Conservation (phyloP, 1,140 invertebrate species). For the Zaprionus inermis region DNA sequence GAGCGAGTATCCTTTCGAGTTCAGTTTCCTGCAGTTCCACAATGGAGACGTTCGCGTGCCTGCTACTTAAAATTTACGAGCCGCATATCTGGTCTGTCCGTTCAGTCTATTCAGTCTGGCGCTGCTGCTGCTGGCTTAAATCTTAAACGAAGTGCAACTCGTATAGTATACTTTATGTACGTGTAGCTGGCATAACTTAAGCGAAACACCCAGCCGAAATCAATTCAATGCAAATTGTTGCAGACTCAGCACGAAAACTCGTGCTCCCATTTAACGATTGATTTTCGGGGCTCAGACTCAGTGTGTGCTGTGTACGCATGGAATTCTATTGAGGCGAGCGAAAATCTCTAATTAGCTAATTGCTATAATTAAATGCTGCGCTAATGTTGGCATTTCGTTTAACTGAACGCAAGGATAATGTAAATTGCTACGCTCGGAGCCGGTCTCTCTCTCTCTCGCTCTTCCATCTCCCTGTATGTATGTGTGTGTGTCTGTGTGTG, state of each 20-base stretch:
- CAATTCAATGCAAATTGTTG: constrained; percentile 42
- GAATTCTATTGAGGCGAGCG: constrained; percentile 44
- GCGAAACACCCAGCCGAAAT: constrained; percentile 9
- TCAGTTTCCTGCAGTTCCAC: constrained; percentile 33
- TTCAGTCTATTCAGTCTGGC: not conserved
- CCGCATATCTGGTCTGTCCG: constrained; percentile 6
- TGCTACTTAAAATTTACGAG: constrained; percentile 46
- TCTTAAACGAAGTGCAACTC: constrained; percentile 30
- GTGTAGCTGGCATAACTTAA: constrained; percentile 30
- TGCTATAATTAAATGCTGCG: constrained; percentile 83
- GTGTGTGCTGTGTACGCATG: constrained; percentile 18
- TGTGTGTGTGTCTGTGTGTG: not conserved
- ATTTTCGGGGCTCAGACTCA: constrained; percentile 51
- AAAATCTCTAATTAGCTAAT: constrained; percentile 83
- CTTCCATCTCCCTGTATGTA: not conserved
- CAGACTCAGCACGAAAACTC: constrained; percentile 50
- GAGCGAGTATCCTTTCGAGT: constrained; percentile 43
- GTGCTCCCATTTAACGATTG: constrained; percentile 57
- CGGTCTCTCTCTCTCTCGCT: constrained; percentile 7
- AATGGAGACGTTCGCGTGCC: constrained; percentile 29
- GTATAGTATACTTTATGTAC: constrained; percentile 9
- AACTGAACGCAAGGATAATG: constrained; percentile 71
- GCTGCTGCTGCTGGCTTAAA: not conserved
- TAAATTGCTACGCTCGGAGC: constrained; percentile 57
- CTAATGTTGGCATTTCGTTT: constrained; percentile 78